Evolutionary conservation across 2,113 vertebrate species (phyloP).

Genomic region (Equus przewalskii): DNA sequence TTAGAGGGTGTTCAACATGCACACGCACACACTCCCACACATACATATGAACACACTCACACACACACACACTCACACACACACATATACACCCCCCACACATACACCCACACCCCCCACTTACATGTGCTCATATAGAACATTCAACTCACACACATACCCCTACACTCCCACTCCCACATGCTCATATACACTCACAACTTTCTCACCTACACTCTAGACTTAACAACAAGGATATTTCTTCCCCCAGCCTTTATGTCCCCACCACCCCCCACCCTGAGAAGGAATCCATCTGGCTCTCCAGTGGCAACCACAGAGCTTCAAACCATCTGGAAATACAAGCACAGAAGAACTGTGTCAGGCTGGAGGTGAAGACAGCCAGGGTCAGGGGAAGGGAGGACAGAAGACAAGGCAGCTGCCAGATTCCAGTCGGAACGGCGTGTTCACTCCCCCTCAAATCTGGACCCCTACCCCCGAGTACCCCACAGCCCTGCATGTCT

Average conservation of each 20-base stretch:
- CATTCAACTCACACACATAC: background rate
- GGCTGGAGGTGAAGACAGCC: slow-evolving; percentile 41
- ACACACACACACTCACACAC: background rate
- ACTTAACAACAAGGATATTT: background rate
- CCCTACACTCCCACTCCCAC: background rate
- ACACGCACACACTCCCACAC: background rate
- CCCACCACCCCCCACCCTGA: background rate
- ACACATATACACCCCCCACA: background rate
- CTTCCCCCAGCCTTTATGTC: background rate
- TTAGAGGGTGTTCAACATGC: background rate
- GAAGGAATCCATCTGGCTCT: slow-evolving; percentile 64
- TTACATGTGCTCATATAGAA: background rate
- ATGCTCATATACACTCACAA: too few relatives aligned
- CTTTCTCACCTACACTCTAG: background rate
- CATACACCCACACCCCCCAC: background rate
- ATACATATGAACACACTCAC: background rate
- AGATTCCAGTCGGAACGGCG: background rate
- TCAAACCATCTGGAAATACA: slow-evolving; percentile 70
- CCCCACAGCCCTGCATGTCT: accelerated
- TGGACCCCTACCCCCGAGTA: background rate
- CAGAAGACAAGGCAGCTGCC: background rate
- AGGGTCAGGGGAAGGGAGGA: background rate
- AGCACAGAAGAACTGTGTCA: background rate
- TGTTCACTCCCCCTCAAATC: background rate
- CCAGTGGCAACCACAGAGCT: slow-evolving; percentile 34